Percentiles rank a stretch among this genome's conserved stretches.
Evolutionary conservation across 2,888 invertebrate species (phyloP).

Genomic region (Macrosoma leucophasiata): DNA sequence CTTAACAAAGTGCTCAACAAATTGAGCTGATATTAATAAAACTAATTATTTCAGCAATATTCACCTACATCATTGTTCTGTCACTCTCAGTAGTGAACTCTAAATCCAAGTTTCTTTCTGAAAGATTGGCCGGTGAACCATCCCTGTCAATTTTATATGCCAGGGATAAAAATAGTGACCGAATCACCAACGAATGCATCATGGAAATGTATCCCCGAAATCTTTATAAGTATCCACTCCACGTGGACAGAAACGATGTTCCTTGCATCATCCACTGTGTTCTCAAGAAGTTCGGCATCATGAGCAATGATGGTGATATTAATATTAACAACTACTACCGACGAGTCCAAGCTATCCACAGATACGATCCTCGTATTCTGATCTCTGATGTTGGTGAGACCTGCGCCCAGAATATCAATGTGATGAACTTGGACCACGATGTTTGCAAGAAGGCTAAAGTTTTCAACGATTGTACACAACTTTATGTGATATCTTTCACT

Average conservation of each 20-base stretch:
- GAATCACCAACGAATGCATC: slow-evolving; percentile 53
- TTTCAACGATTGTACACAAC: slow-evolving; percentile 65
- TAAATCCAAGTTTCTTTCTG: slow-evolving; percentile 50
- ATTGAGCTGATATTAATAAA: too few relatives aligned
- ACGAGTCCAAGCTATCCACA: slow-evolving; percentile 60
- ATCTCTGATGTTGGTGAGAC: slow-evolving; percentile 68
- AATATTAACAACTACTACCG: slow-evolving; percentile 63
- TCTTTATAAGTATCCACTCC: slow-evolving; percentile 57
- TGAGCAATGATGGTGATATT: slow-evolving; percentile 60
- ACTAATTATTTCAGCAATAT: slow-evolving; percentile 59
- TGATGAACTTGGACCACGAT: slow-evolving; percentile 64
- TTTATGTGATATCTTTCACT: slow-evolving; percentile 57
- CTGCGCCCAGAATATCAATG: slow-evolving; percentile 61
- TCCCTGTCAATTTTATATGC: slow-evolving; percentile 60
- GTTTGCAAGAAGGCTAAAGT: slow-evolving; percentile 67
- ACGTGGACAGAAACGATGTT: slow-evolving; percentile 58
- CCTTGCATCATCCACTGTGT: slow-evolving; percentile 68
- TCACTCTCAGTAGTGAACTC: slow-evolving; percentile 38
- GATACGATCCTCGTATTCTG: slow-evolving; percentile 62
- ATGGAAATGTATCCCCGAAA: slow-evolving; percentile 64
- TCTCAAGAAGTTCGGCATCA: slow-evolving; percentile 65
- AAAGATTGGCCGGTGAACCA: slow-evolving; percentile 53
- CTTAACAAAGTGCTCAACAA: too few relatives aligned
- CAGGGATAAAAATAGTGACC: slow-evolving; percentile 56
- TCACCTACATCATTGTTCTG: slow-evolving; percentile 38